These are phyloP conservation scores for Melieria crassipennis DNA, from an alignment of 2,888 invertebrate species.

Conservation along the genomic window DNA sequence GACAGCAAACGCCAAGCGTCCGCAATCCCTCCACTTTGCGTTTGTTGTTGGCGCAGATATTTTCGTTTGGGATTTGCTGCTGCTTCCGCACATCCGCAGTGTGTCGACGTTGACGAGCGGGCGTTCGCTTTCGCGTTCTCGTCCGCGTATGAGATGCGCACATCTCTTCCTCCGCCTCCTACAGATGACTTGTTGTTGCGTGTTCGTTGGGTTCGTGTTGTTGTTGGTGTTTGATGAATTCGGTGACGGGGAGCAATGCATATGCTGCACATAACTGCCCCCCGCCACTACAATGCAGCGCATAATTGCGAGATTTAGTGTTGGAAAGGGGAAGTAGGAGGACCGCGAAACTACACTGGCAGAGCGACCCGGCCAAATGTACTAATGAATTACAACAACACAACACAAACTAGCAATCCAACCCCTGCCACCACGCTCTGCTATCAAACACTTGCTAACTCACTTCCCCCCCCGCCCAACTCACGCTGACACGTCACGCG, in stretches of 20 bases:
- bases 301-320: too few species aligned
- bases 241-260: not conserved
- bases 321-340: not conserved
- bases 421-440: not conserved
- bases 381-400: conserved; percentile 26
- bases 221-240: conserved; percentile 8
- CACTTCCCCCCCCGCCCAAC: not conserved
- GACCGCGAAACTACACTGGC: not conserved
- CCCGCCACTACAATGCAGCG: not conserved
- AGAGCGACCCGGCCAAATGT: conserved; percentile 1
- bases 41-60: too few species aligned
- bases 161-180: too few species aligned
- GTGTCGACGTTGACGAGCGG: too few species aligned
- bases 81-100: too few species aligned
- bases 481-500: not conserved
- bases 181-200: not conserved
- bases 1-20: too few species aligned
- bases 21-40: too few species aligned
- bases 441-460: not conserved
- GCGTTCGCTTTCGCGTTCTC: too few species aligned
- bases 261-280: not conserved
- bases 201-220: not conserved
- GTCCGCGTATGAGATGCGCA: too few species aligned
- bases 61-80: too few species aligned
- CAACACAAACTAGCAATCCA: not conserved